Conservation (phyloP, 1,140 invertebrate species). For the Subanguina moxae region DNA sequence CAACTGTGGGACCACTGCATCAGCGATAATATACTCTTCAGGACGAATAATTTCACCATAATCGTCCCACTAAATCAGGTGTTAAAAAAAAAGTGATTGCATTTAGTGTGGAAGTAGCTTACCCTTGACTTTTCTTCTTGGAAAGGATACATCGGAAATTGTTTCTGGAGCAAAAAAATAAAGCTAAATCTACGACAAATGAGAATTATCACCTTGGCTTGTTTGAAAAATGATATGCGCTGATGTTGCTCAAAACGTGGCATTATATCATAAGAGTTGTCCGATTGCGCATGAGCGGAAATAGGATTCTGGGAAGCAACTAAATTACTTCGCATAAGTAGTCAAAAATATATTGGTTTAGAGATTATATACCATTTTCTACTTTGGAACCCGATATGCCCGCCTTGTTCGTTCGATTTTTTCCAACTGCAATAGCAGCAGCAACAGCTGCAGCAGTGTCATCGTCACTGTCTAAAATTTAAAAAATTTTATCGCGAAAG, state of each 20-base stretch:
- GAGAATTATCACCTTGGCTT: slow-evolving; percentile 83
- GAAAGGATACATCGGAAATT: slow-evolving; percentile 92
- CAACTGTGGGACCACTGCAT: slow-evolving; percentile 36
- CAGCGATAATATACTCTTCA: slow-evolving; percentile 54
- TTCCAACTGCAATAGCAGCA: slow-evolving; percentile 7
- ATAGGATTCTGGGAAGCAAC: neutral
- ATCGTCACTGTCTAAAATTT: slow-evolving; percentile 40
- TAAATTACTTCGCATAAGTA: slow-evolving; percentile 2
- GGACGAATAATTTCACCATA: slow-evolving; percentile 58
- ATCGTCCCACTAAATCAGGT: slow-evolving; percentile 56
- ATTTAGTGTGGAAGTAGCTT: slow-evolving; percentile 62
- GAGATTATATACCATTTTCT: too few species aligned
- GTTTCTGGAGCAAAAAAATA: slow-evolving; percentile 81
- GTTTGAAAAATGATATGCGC: slow-evolving; percentile 35
- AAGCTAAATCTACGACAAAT: slow-evolving; percentile 74
- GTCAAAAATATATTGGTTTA: too few species aligned
- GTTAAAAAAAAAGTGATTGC: neutral
- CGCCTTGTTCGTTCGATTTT: slow-evolving; percentile 2
- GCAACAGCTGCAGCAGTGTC: slow-evolving; percentile 27
- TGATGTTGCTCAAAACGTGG: slow-evolving; percentile 41
- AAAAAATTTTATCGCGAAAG: too few species aligned
- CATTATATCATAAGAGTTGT: slow-evolving; percentile 49
- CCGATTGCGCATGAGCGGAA: neutral
- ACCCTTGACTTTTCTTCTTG: slow-evolving; percentile 84
- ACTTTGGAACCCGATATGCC: too few species aligned